Base-by-base conservation (phyloP, 2,113 vertebrate species). In the Alouatta palliata region DNA sequence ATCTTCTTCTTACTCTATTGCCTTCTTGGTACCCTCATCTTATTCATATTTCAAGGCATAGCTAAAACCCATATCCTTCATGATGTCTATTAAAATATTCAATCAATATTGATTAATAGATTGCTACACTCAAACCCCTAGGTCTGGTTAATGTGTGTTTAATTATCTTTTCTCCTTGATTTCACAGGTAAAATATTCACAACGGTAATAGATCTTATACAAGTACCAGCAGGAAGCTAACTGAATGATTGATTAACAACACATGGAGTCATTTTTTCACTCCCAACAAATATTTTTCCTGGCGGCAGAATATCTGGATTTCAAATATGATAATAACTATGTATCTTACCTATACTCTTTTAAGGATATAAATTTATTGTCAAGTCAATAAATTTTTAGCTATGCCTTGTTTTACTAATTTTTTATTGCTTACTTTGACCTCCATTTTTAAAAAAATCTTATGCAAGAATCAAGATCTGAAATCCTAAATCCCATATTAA, bases 171-270 rank as follows among this genome's bases (percentile, higher is more conserved):
- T 96, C 87, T 95, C 86, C 87, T 43, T 96, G 77, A 97, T 94
- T 98, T 98, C 96, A 97, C 97, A 98, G 96, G 98, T 98, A 92
- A 97, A 96, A 96, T 92, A 95, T 86, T 97, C 95, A 96, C 85
- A 97, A 73, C 56, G 82, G 81, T 94, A 97, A 96, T 96, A 95
- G 58, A 94, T 91, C 84, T 84, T 90, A 81, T 77, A 94, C 82
- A 97, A 90, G 68, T 47, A 96, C 58, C 96, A 97, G 79, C 94
- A 96, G 92, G 90, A 95, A 91, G 58, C 77, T 95, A 97, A 97
- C 73, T 94, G 58, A 90, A 92, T 97, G 96, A 97, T 97, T 97
- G 88, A 97, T 98, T 94, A 96, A 88, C 40, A 96, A 64, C 83
- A 96, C 94, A 91, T 90, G 71, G 32, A 96, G 49, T 94, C 84